A percentile compares a stretch with the other conserved stretches of the same genome.
Conservation (phyloP, 2,888 invertebrate genomes). For the Venustoraphidia nigricollis region DNA sequence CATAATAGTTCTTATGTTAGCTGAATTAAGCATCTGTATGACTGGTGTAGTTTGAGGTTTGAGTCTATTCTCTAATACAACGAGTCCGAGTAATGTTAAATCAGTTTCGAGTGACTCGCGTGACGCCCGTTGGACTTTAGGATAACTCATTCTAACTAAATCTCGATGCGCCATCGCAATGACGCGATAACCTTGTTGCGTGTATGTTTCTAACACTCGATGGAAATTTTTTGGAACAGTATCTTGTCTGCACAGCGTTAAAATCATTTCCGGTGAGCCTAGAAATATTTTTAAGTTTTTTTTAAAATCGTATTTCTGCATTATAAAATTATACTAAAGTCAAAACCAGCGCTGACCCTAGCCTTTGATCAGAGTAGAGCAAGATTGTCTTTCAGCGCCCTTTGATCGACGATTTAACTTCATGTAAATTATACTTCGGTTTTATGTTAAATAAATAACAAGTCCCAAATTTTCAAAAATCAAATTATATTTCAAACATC, state of each 20-base stretch:
- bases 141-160: slow-evolving; percentile 39
- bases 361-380: no score
- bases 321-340: no score
- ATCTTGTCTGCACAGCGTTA: slow-evolving; percentile 52
- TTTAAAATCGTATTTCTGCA: neutral
- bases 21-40: slow-evolving; percentile 60
- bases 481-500: no score
- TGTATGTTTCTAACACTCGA: slow-evolving; percentile 60
- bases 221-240: slow-evolving; percentile 66
- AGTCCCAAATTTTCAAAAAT: no score
- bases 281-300: neutral
- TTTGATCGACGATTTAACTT: no score
- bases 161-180: slow-evolving; percentile 67
- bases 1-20: slow-evolving; percentile 86
- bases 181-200: slow-evolving; percentile 83
- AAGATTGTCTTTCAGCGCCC: no score
- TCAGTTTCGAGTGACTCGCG: slow-evolving; percentile 70
- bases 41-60: slow-evolving; percentile 75
- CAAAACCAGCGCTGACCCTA: no score
- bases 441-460: no score
- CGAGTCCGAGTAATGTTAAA: slow-evolving; percentile 68
- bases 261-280: slow-evolving; percentile 79
- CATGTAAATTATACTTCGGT: no score
- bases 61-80: slow-evolving; percentile 87
- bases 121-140: slow-evolving; percentile 51